Base-by-base conservation (phyloP, 2,113 vertebrate species). In the Ellobius talpinus region DNA sequence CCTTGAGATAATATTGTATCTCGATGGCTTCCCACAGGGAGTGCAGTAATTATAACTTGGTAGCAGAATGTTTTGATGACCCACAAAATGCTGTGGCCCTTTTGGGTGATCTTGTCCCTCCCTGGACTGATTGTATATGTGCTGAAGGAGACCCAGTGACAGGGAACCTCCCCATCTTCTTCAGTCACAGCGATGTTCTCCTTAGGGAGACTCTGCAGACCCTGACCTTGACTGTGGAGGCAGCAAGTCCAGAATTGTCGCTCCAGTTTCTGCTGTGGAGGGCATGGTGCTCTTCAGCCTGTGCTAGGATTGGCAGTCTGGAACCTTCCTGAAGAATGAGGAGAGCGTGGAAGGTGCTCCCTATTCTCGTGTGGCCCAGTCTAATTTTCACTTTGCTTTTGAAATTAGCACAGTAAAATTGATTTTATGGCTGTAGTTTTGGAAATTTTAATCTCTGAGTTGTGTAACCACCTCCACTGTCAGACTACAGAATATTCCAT, bases 331-430 rank as follows among this genome's bases (percentile, higher is more conserved):
- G 45, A 79, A n/a, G 65, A 79, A n/a, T 24, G 29, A 31, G 31
- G 10, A 23, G 72, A 63, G 2, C 33, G 26, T n/a, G 12, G 7
- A 24, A 33, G 2, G 29, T 68, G 79, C 42, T 61, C 26, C 17
- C 12, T 31, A 61, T 87, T 45, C 81, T 73, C 33, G 33, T 2
- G 9, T 31, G 87, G 82, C 23, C 70, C 16, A 73, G 13, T 33
- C 31, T 76, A 52, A 39, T 86, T 87, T 65, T 77, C 39, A 52
- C 55, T 77, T 87, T 58, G 89, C 61, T 91, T 92, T 77, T n/a
- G 17, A 93, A 93, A 16, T 58, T 42, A 65, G 42, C 24, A 58
- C 17, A 77, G 29, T 63, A 45, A 93, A 84, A 47, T 78, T n/a
- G 29, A 52, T 58, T 85, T 91, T 31, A 4, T 50, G 7, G 7